Evolutionary conservation across 2,113 vertebrate genomes (phyloP).

Genomic region (Anhinga anhinga): DNA sequence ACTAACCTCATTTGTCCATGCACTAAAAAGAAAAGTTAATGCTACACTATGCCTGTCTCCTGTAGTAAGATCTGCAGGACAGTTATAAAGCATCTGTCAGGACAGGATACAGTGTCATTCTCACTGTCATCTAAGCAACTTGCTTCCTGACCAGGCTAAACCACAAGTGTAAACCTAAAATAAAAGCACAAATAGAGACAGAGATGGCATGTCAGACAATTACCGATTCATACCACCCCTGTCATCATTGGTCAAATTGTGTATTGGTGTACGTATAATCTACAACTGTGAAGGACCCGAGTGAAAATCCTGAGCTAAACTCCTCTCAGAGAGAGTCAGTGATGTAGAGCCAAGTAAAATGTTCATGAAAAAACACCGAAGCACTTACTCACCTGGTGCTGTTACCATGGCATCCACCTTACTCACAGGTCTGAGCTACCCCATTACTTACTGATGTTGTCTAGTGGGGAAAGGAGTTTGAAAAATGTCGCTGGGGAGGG

Average conservation of each 20-base stretch:
- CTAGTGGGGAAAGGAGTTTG: not conserved
- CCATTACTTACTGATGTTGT: not conserved
- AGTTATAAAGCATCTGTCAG: not conserved
- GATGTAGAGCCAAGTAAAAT: not conserved
- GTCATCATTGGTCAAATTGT: not conserved
- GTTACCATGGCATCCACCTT: not conserved
- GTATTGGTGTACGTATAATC: not conserved
- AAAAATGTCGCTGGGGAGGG: not conserved
- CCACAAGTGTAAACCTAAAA: not conserved
- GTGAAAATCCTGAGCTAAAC: not conserved
- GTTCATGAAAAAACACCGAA: not conserved
- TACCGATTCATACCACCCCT: not conserved
- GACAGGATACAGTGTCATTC: not conserved
- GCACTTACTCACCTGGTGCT: not conserved
- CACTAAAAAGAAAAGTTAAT: not conserved
- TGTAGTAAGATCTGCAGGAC: not conserved
- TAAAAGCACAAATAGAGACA: not conserved
- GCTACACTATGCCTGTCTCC: not conserved
- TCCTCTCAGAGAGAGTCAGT: not conserved
- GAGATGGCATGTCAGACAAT: not conserved
- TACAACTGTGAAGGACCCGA: not conserved
- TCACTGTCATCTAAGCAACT: not conserved
- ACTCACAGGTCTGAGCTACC: not conserved
- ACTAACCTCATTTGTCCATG: not conserved
- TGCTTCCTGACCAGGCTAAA: not conserved